Conservation (phyloP, 2,888 invertebrate genomes). For the Coremacera marginata region DNA sequence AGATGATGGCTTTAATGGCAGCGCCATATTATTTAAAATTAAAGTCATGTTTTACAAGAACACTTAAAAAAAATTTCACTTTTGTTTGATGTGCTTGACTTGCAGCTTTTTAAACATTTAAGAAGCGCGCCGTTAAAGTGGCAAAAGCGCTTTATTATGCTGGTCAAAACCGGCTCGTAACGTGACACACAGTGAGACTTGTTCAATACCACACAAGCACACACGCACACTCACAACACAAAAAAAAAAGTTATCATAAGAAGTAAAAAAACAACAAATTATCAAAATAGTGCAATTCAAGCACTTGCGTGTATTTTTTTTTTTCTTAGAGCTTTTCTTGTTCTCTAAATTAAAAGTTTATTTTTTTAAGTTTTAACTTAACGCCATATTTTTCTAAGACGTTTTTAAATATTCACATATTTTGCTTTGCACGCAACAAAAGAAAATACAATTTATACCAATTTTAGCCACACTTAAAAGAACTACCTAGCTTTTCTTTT, state of each 20-base stretch:
- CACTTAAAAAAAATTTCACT: slow-evolving; percentile 15
- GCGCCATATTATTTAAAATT: not conserved
- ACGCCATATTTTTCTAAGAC: too few species aligned
- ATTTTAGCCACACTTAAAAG: slow-evolving; percentile 1
- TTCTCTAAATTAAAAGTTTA: too few species aligned
- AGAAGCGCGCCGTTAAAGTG: not conserved
- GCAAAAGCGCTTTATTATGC: not conserved
- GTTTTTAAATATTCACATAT: not conserved
- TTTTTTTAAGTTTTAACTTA: too few species aligned
- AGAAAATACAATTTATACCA: too few species aligned
- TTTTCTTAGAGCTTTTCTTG: not conserved
- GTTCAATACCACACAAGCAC: slow-evolving; percentile 5
- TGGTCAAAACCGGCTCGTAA: not conserved
- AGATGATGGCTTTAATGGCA: not conserved
- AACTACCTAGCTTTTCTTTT: not conserved
- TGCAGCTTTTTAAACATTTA: not conserved
- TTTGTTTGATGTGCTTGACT: not conserved
- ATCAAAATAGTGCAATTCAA: not conserved
- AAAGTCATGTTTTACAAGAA: not conserved
- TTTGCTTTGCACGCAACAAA: not conserved
- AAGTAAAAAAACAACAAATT: not conserved
- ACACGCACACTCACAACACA: not conserved
- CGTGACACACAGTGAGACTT: not conserved
- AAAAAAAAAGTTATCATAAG: not conserved
- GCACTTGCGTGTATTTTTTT: not conserved